These are phyloP conservation scores for Orthosia gracilis DNA, from an alignment of 2,888 invertebrate species.

Conservation along the genomic window DNA sequence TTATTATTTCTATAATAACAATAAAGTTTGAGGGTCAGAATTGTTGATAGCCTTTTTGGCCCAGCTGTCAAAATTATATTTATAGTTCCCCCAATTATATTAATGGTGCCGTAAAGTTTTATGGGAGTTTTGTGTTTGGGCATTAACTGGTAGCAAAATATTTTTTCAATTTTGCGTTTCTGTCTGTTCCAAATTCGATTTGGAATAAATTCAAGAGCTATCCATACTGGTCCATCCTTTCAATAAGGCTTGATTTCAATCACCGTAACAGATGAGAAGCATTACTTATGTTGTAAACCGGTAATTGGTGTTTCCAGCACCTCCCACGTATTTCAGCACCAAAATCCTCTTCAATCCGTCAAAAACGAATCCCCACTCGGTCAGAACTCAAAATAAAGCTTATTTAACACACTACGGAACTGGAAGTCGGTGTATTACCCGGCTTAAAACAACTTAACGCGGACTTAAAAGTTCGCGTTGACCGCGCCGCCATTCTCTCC, in stretches of 20 bases:
- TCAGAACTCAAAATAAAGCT: conserved; percentile 31
- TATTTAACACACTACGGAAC: conserved; percentile 37
- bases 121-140: background rate
- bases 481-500: conserved; percentile 35
- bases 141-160: background rate
- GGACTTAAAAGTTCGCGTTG: conserved; percentile 62
- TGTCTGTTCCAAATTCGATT: background rate
- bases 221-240: background rate
- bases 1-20: background rate
- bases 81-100: conserved; percentile 19
- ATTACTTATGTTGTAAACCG: background rate
- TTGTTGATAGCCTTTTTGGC: conserved; percentile 5
- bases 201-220: background rate
- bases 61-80: conserved; percentile 8
- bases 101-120: background rate
- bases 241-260: background rate
- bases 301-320: no score
- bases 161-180: background rate
- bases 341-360: background rate
- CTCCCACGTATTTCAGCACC: background rate
- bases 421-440: conserved; percentile 51
- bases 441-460: conserved; percentile 65
- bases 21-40: conserved; percentile 14
- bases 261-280: background rate
- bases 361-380: background rate